A percentile compares a stretch with the other conserved stretches of the same genome.
Evolutionary conservation across 2,888 invertebrate species (phyloP).

Genomic region (Heterodera filipjevi): DNA sequence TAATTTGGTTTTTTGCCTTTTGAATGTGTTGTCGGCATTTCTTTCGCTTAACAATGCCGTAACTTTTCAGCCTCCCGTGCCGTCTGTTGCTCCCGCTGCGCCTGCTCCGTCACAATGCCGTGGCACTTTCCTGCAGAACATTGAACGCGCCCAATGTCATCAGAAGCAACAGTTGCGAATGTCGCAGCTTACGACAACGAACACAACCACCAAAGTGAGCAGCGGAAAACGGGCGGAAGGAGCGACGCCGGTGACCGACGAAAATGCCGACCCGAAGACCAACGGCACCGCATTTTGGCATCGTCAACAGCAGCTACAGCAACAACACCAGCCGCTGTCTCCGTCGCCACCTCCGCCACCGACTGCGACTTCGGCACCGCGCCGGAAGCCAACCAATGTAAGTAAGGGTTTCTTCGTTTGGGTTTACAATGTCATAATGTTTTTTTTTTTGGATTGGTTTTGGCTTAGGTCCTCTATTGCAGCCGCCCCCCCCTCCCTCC

Average conservation of each 20-base stretch:
- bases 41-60: neutral
- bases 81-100: neutral
- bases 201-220: neutral
- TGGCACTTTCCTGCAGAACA: neutral
- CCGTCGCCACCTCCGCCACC: neutral
- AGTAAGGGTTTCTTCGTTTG: neutral
- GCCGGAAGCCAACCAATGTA: slow-evolving; percentile 1
- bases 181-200: neutral
- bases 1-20: no score
- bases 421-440: no score
- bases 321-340: neutral
- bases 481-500: no score
- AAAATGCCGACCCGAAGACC: neutral
- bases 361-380: neutral
- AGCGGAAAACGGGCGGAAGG: neutral
- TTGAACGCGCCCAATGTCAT: neutral
- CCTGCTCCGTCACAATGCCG: neutral
- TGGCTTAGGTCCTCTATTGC: no score
- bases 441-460: no score
- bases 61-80: neutral
- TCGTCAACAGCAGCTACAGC: neutral
- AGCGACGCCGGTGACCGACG: neutral
- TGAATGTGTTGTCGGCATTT: no score
- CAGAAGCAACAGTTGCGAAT: neutral
- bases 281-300: neutral